A percentile compares a stretch with the other conserved stretches of the same genome.
These are phyloP conservation scores for Ophiothrix spiculata DNA, from an alignment of 35 echinoderm and acorn worm species.

Conservation along the genomic window DNA sequence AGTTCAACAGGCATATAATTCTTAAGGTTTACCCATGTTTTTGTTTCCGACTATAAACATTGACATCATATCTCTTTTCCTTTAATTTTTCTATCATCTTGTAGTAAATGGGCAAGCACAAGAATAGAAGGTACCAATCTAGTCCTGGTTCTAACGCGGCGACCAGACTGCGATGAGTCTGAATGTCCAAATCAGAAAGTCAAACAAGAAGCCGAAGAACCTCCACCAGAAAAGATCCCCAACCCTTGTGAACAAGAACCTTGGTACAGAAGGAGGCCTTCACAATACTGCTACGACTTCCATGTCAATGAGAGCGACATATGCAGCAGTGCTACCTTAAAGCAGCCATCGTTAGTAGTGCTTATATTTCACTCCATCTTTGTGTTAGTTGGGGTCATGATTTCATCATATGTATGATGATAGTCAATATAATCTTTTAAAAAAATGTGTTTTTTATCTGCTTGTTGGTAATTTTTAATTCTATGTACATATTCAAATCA, in stretches of 20 bases:
- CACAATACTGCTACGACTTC: constrained; percentile 55
- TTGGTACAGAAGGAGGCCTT: constrained; percentile 44
- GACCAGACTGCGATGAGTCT: constrained; percentile 1
- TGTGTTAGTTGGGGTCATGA: too few relatives aligned
- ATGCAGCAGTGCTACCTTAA: too few relatives aligned
- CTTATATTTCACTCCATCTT: too few relatives aligned
- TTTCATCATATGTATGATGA: too few relatives aligned
- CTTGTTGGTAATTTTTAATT: too few relatives aligned
- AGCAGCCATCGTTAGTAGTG: too few relatives aligned
- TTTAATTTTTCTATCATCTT: not conserved
- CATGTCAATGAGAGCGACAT: constrained; percentile 20
- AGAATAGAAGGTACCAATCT: constrained; percentile 47
- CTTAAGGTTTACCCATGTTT: not conserved
- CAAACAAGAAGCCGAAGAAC: constrained; percentile 34
- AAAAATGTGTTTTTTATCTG: too few relatives aligned
- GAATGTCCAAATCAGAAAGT: constrained; percentile 6
- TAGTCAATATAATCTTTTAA: too few relatives aligned
- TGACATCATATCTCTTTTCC: not conserved
- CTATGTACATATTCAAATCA: too few relatives aligned
- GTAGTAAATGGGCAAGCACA: constrained; percentile 40
- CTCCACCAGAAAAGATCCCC: constrained; percentile 19
- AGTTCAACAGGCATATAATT: not conserved
- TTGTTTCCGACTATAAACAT: too few relatives aligned
- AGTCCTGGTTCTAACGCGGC: constrained; percentile 21
- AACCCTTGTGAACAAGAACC: constrained; percentile 28